phyloP scores from a whole-genome alignment of 2,113 vertebrate genomes.

The Saccopteryx bilineata region DNA sequence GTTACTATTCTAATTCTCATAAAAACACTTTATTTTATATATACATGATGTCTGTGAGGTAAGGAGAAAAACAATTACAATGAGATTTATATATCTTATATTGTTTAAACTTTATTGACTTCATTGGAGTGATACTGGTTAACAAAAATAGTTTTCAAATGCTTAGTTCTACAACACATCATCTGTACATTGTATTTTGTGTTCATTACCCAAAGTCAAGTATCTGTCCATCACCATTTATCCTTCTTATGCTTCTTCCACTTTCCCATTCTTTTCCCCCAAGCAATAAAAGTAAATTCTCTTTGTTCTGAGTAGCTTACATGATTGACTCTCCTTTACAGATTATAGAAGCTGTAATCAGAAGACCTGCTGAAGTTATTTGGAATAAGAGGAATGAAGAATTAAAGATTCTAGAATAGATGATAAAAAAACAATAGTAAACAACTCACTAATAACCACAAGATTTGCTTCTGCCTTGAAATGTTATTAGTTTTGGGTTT shows the following conservation, averaged over 20 bases:
- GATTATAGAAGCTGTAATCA: background rate
- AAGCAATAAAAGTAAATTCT: background rate
- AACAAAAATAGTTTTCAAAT: too few relatives aligned
- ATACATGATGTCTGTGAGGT: background rate
- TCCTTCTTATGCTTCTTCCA: too few relatives aligned
- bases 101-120: background rate
- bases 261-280: too few relatives aligned
- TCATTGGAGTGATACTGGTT: too few relatives aligned
- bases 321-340: background rate
- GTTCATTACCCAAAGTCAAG: too few relatives aligned
- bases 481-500: background rate
- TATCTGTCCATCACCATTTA: too few relatives aligned
- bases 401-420: background rate
- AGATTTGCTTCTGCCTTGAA: background rate
- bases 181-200: too few relatives aligned
- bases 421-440: background rate
- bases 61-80: background rate
- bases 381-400: background rate
- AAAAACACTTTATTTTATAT: background rate
- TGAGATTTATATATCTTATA: background rate
- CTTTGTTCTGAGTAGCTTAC: background rate
- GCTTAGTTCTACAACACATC: too few relatives aligned
- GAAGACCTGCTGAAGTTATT: background rate
- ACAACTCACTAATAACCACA: background rate
- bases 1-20: background rate